These are phyloP conservation scores for Aix galericulata DNA, from an alignment of 2,113 vertebrate genomes.

Conservation along the genomic window DNA sequence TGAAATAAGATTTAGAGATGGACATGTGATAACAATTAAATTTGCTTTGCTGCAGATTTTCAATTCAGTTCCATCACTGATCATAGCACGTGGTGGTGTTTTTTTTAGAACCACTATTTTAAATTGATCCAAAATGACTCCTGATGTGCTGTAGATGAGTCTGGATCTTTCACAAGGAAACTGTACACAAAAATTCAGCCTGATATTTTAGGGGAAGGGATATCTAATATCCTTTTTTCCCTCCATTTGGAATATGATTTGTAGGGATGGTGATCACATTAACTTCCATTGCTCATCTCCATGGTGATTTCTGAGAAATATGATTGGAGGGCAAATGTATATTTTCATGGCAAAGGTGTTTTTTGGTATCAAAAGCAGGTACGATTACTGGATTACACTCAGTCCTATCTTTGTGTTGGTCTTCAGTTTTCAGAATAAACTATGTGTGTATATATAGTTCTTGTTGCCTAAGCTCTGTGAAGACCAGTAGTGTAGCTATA, in stretches of 20 bases:
- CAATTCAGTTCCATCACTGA: not conserved
- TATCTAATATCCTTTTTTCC: not conserved
- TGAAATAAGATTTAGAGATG: not conserved
- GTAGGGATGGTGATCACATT: slow-evolving; percentile 9
- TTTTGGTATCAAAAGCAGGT: not conserved
- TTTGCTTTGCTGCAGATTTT: slow-evolving; percentile 14
- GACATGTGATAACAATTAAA: not conserved
- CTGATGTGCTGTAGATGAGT: not conserved
- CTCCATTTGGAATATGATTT: slow-evolving; percentile 36
- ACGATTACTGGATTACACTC: not conserved
- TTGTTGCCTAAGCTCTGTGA: not conserved
- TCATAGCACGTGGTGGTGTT: not conserved
- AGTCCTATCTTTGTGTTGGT: not conserved
- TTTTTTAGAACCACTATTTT: not conserved
- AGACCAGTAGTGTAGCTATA: not conserved
- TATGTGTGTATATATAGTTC: not conserved
- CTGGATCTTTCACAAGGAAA: slow-evolving; percentile 2
- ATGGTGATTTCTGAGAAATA: slow-evolving; percentile 41
- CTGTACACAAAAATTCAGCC: not conserved
- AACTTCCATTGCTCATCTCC: slow-evolving; percentile 28
- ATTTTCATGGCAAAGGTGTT: not conserved
- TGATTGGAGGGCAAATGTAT: slow-evolving; percentile 14
- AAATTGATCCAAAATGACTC: not conserved
- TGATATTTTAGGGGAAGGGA: not conserved
- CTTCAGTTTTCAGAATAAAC: not conserved